Evolutionary conservation across 2,113 vertebrate genomes (phyloP), one percentile per base, ranked within the genome.

Genomic region (Octodon degus): DNA sequence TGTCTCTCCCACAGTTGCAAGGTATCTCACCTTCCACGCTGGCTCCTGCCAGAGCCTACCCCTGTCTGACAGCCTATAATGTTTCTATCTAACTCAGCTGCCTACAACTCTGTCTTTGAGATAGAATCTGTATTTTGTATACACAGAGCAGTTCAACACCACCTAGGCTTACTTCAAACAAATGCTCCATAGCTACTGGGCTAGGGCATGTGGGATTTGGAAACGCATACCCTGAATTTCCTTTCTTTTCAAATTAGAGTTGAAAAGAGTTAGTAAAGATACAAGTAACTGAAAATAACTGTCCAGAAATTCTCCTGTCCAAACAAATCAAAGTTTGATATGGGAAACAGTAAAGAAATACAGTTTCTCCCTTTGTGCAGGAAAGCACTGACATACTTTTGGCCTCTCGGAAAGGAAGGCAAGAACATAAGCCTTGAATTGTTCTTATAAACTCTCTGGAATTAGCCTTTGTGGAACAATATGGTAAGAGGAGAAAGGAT

Each of bases 401-500:
- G 60, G 90, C 94, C 88, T 63, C 77, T 86, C 24, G 86, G 55
- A 65, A 87, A 96, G 9, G 63, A 77, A 70, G 20, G 16, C 40
- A 34, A 89, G 72, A 96, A 94, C 92, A 83, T 25, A 88, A 82
- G 34, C 40, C 50, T 81, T 43, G 72, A 91, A 76, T 96, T 93
- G 9, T 86, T 95, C 67, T 86, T 94, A 74, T 50, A 88, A 96
- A 90, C 27, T 91, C n/a, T 20, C 3, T 91, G 83, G 58, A 91
- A 90, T 92, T 77, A 86, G 37, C n/a, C 67, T 90, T 60, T 5
- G 60, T 92, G 60, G 82, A 93, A 86, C 47, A 86, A 62, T 43
- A 80, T 22, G 20, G 11, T 24, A 74, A 72, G 62, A 32, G 68
- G 81, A 85, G 85, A 70, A 87, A 70, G 53, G 91, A 67, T 3